Conservation (phyloP, 1,140 invertebrate genomes). For the Trichogramma pretiosum region DNA sequence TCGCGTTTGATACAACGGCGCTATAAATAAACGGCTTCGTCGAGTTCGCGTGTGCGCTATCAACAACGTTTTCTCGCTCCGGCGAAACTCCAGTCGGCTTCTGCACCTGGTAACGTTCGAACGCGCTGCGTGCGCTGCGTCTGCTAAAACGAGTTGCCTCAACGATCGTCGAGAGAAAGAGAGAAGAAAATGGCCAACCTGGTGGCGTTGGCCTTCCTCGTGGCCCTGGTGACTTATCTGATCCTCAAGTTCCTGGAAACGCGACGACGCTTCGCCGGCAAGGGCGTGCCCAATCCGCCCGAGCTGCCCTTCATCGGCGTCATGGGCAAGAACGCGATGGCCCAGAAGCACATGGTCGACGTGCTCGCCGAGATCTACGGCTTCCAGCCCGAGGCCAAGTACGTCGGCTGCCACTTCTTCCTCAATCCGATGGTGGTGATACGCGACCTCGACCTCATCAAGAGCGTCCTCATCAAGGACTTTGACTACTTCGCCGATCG, state of each 20-base stretch:
- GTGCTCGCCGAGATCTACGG: neutral
- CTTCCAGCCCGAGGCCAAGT: constrained; percentile 18
- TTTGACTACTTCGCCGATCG: constrained; percentile 56
- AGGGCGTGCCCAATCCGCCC: neutral
- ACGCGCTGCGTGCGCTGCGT: too few species aligned
- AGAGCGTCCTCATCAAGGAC: constrained; percentile 52
- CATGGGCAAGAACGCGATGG: neutral
- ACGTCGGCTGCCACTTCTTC: constrained; percentile 48
- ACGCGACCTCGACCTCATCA: constrained; percentile 53
- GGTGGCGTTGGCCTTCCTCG: too few species aligned
- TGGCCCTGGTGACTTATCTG: too few species aligned
- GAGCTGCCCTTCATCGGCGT: neutral
- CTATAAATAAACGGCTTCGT: too few species aligned
- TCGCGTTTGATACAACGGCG: too few species aligned
- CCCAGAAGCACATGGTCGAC: neutral
- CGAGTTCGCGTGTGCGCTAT: neutral
- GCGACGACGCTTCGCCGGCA: too few species aligned
- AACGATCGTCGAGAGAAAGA: too few species aligned
- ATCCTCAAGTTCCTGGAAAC: too few species aligned
- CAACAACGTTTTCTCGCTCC: neutral
- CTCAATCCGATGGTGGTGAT: constrained; percentile 46
- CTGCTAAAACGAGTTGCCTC: too few species aligned
- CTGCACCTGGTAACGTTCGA: too few species aligned
- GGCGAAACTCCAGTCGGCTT: neutral
- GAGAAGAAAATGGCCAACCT: too few species aligned